Evolutionary conservation across 2,113 vertebrate genomes (phyloP).

Genomic region (Ibidorhyncha struthersii): DNA sequence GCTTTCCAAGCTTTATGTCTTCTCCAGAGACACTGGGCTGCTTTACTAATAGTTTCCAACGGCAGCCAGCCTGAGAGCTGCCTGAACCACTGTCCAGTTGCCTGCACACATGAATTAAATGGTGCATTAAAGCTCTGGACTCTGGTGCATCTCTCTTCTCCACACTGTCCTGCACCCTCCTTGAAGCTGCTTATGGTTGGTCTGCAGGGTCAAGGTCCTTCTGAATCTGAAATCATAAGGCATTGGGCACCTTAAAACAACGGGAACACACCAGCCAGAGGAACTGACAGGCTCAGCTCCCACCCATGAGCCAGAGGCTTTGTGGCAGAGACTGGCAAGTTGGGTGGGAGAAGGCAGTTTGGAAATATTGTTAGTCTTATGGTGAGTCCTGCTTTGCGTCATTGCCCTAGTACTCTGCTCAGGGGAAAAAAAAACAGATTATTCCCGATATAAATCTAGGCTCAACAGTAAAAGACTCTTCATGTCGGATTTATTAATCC

Average conservation of each 20-base stretch:
- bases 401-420: not conserved
- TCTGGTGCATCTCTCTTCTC: not conserved
- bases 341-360: not conserved
- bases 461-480: not conserved
- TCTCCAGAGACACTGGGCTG: not conserved
- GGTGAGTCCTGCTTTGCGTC: not conserved
- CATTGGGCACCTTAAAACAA: not conserved
- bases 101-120: not conserved
- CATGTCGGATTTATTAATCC: not conserved
- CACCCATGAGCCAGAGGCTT: not conserved
- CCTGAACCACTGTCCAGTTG: not conserved
- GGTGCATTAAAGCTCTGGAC: not conserved
- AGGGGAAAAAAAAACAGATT: not conserved
- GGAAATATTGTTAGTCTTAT: not conserved
- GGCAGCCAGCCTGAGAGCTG: not conserved
- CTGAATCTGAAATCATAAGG: not conserved
- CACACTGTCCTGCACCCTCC: not conserved
- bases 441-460: not conserved
- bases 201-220: not conserved
- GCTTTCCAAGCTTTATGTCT: not conserved
- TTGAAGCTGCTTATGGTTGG: not conserved
- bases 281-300: not conserved
- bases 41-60: not conserved
- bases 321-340: not conserved
- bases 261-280: fast-evolving